Base-by-base conservation (phyloP, 2,888 invertebrate species). In the Ichneumon xanthorius region DNA sequence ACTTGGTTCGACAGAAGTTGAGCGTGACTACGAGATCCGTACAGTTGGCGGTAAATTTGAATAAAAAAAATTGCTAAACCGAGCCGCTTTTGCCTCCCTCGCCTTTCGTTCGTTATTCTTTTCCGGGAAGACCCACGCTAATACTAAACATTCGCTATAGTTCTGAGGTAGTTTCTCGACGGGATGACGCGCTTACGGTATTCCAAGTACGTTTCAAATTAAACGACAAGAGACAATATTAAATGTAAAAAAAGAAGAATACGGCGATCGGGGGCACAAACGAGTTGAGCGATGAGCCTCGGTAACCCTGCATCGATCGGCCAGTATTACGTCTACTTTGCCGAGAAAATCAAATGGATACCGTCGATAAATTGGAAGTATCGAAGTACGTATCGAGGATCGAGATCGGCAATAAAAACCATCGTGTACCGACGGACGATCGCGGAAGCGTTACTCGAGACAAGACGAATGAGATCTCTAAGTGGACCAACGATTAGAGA, bases 31-130 rank as follows among this genome's bases (percentile, higher is more conserved):
- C 40, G 7, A 37, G 63, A 45, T 75, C 50, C 14, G 63, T 65
- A 63, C 33, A 45, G 50, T 50, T 26, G 30, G 45, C 63, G 50
- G 37, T 50, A 37, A 65, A 76, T 37, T 16, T 65, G 19, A 76
- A 7, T 45, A n/a, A n/a, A n/a, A 53, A 26, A n/a, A 63, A 65
- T 76, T 33, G 22, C 19, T 37, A 50, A 65, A 48, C 33, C 50
- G 65, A 53, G 14, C 50, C 50, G 76, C 65, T 33, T 76, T 65
- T 65, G 65, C 30, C 76, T 37, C 48, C 63, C 40, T 61, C 33
- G 33, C 76, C 73, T 65, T 65, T 37, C 50, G 65, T 76, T 65
- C 65, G 65, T 48, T 76, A 65, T 65, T 37, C 76, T 63, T 76
- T 76, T 65, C 33, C 37, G 76, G 63, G 50, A 6, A 53, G 45